These are phyloP conservation scores for Drepana falcataria DNA, from an alignment of 2,888 invertebrate species.

Conservation along the genomic window DNA sequence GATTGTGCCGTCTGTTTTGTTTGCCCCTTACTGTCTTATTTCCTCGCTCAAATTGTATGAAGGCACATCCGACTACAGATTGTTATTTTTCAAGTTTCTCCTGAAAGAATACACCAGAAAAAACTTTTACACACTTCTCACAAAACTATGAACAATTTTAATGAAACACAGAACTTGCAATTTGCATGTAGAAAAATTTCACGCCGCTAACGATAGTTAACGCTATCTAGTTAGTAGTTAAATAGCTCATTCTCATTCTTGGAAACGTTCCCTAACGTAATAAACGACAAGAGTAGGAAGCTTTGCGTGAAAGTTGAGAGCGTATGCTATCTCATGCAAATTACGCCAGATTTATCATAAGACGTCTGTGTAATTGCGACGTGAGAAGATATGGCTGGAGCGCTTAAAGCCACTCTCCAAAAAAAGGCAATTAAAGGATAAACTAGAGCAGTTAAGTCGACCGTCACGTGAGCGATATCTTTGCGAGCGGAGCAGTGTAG, in stretches of 20 bases:
- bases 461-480: conserved; percentile 67
- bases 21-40: conserved; percentile 73
- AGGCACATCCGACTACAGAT: conserved; percentile 55
- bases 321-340: conserved; percentile 80
- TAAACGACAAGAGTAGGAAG: conserved; percentile 75
- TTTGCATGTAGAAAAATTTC: conserved; percentile 31
- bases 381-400: conserved; percentile 75
- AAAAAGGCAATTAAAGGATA: conserved; percentile 78
- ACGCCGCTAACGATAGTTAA: conserved; percentile 51
- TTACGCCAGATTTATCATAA: conserved; percentile 79
- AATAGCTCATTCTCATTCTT: conserved; percentile 76
- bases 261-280: conserved; percentile 74
- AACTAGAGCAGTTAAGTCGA: conserved; percentile 71
- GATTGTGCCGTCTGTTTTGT: conserved; percentile 73
- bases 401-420: conserved; percentile 70
- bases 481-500: conserved; percentile 33
- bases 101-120: conserved; percentile 36
- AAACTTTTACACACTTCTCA: conserved; percentile 23
- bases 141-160: conserved; percentile 23
- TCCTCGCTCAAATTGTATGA: conserved; percentile 62
- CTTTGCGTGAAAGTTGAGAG: conserved; percentile 76
- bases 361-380: conserved; percentile 78
- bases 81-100: conserved; percentile 50
- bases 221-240: conserved; percentile 69
- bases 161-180: conserved; percentile 30